Percentiles rank a stretch among this genome's conserved stretches.
Evolutionary conservation across 2,113 vertebrate genomes (phyloP).

Genomic region (Toxotes chatareus): DNA sequence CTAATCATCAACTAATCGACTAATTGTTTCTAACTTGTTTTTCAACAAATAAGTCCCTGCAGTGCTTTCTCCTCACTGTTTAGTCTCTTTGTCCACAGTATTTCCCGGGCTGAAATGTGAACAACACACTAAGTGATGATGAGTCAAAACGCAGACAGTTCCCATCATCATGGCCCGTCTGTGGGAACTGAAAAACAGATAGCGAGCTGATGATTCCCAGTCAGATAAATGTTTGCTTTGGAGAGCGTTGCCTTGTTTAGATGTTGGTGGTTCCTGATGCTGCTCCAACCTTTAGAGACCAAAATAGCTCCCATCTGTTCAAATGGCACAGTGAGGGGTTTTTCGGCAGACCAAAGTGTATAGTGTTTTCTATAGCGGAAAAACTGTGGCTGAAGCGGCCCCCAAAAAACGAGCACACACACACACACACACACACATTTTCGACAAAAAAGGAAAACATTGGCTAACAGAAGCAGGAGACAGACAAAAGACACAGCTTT

Average conservation of each 20-base stretch:
- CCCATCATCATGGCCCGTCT: not conserved
- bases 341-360: constrained; percentile 23
- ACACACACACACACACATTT: not conserved
- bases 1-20: too few relatives aligned
- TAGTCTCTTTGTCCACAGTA: not conserved
- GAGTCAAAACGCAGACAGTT: constrained; percentile 42
- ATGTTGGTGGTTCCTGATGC: constrained; percentile 54
- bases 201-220: constrained; percentile 39
- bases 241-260: constrained; percentile 66
- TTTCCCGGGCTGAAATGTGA: constrained; percentile 10
- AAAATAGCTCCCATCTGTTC: constrained; percentile 72
- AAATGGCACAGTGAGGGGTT: constrained; percentile 38
- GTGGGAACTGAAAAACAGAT: constrained; percentile 46
- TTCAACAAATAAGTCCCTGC: not conserved
- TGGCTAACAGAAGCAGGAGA: constrained; percentile 22
- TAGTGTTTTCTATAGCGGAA: constrained; percentile 53
- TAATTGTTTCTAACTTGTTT: not conserved
- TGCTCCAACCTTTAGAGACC: constrained; percentile 40
- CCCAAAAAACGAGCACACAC: not conserved
- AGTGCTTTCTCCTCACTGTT: not conserved
- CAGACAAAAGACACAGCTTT: constrained; percentile 3
- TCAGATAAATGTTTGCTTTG: constrained; percentile 63
- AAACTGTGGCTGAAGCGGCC: constrained; percentile 32
- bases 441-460: constrained; percentile 15
- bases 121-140: constrained; percentile 21